phyloP scores from a whole-genome alignment of 2,797 vertebrate genomes.

The Hippocampus kuda region DNA sequence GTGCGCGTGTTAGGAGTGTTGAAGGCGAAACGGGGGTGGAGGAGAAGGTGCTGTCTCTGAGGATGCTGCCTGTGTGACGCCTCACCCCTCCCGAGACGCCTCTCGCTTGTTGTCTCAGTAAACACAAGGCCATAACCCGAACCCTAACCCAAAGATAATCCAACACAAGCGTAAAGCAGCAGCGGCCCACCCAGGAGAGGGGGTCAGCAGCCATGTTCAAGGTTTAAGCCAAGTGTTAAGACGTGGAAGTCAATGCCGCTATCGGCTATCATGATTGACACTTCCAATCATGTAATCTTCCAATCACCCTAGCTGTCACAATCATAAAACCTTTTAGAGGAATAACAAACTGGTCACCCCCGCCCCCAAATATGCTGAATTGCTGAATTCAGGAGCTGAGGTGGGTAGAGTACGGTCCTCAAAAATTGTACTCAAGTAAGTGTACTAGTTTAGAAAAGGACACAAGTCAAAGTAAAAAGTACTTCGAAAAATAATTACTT shows the following conservation, averaged over 20 bases:
- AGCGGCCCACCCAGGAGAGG: slow-evolving; percentile 57
- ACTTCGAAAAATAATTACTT: no score
- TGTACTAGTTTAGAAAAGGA: no score
- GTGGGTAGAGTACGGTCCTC: no score
- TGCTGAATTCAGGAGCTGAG: no score
- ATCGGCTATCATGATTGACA: background rate
- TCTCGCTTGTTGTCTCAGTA: slow-evolving; percentile 55
- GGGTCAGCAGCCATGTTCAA: slow-evolving; percentile 41
- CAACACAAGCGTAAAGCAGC: slow-evolving; percentile 53
- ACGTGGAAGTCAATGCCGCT: slow-evolving; percentile 10
- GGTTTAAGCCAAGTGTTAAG: slow-evolving; percentile 14
- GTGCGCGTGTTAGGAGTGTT: background rate
- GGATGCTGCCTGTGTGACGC: slow-evolving; percentile 43
- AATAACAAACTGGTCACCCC: background rate
- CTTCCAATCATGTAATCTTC: no score
- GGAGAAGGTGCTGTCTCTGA: slow-evolving; percentile 34
- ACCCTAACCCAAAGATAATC: slow-evolving; percentile 37
- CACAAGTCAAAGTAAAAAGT: no score
- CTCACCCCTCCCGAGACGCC: slow-evolving; percentile 41
- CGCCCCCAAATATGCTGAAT: background rate
- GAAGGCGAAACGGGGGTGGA: no score
- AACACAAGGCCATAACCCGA: slow-evolving; percentile 37
- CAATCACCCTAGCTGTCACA: background rate
- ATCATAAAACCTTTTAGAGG: background rate
- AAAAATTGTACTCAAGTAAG: no score